Percentiles rank a stretch among this genome's conserved stretches.
Evolutionary conservation across 2,888 invertebrate genomes (phyloP).

Genomic region (Rhagium mordax): DNA sequence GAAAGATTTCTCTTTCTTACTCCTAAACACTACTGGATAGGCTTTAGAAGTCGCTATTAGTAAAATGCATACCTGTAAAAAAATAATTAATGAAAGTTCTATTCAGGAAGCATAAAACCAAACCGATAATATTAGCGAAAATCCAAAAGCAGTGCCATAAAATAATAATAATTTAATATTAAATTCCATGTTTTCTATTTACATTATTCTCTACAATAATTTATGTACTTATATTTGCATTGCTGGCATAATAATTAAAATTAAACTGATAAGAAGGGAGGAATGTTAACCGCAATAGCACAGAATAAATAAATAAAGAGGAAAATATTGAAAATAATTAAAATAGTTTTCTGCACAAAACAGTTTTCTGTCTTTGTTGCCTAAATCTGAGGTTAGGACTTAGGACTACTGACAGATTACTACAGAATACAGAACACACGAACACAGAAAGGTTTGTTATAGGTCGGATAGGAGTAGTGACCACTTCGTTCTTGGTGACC

Average conservation of each 20-base stretch:
- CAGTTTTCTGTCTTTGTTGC: too few species aligned
- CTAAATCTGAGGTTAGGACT: too few species aligned
- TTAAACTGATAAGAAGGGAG: not conserved
- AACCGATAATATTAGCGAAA: conserved; percentile 59
- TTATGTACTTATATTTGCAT: conserved; percentile 3
- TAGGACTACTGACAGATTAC: too few species aligned
- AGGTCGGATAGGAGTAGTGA: too few species aligned
- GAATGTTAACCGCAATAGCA: too few species aligned
- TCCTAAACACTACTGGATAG: conserved; percentile 79
- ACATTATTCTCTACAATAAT: not conserved
- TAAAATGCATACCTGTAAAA: conserved; percentile 74
- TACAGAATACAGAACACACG: too few species aligned
- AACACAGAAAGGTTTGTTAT: too few species aligned
- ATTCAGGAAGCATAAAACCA: too few species aligned
- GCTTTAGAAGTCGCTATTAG: conserved; percentile 77
- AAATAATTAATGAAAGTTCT: conserved; percentile 54
- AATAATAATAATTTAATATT: conserved; percentile 52
- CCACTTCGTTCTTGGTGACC: too few species aligned
- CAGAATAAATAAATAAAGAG: too few species aligned
- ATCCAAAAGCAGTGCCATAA: conserved; percentile 58
- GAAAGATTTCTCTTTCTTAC: conserved; percentile 84
- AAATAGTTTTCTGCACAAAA: too few species aligned
- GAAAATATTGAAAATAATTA: too few species aligned
- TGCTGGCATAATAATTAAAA: conserved; percentile 11
- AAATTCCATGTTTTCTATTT: not conserved